Evolutionary conservation across 2,113 vertebrate species (phyloP), one percentile per base, ranked within the genome.

Genomic region (Myrmecophaga tridactyla): DNA sequence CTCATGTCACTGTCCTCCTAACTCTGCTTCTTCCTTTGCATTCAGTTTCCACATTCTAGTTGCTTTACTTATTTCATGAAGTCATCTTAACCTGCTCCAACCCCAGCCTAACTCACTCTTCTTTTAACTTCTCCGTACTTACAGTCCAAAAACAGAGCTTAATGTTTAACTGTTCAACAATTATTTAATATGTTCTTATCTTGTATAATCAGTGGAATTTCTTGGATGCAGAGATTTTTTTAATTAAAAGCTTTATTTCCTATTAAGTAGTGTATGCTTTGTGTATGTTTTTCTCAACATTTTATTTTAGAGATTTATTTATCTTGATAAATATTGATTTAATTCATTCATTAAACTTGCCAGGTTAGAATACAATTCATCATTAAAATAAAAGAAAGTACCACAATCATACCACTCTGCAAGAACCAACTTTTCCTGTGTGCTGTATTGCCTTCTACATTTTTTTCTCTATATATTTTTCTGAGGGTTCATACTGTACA

Each of bases 231-330:
- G 31, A 65, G 12, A 77, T 95, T 75, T 96, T 89, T 75, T n/a
- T 77, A 82, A 82, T 85, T 83, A 83, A 94, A 96, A 94, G 86
- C 46, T 95, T 90, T 58, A 86, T 89, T 76, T 89, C 76, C 60
- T 80, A 80, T 67, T 90, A 89, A 92, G 27, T 85, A 76, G 77
- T 92, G 48, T 63, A 63, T 65, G 31, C 6, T 92, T 72, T 58
- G 31, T 43, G 13, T 78, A 36, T 81, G 72, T 62, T 92, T 97
- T 94, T 51, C 86, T 86, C 31, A 76, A 78, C 29, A 78, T 63
- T 78, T 85, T 80, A 31, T 58, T 89, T 94, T 53, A 77, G 46
- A 94, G 67, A 73, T 82, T 85, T 53, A 23, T 41, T 84, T 89
- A 73, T 56, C 72, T 91, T 90, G 48, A 80, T 83, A 90, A 73